Evolutionary conservation across 2,888 invertebrate genomes (phyloP), one percentile per base, ranked within the genome.

Genomic region (Xanthorhoe spadicearia): DNA sequence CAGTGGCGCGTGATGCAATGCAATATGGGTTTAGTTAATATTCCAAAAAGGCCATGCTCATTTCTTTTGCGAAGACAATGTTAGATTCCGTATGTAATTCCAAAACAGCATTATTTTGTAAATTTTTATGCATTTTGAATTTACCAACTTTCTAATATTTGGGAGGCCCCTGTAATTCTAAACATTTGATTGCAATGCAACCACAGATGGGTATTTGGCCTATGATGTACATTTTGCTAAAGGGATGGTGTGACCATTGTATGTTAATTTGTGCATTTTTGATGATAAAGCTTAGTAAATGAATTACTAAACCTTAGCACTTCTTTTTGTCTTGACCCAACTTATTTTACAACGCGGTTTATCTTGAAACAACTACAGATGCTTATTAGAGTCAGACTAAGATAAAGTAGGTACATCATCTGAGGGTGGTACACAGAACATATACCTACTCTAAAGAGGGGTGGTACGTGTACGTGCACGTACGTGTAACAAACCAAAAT

Each of bases 221-320:
- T 85, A 84, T 85, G 77, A 80, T 86, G 84, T 87, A 87, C 77
- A 86, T 87, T 81, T 87, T 82, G 78, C 80, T 62, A 83, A 82
- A 77, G 72, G 79, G 73, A 83, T 89, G 87, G 87, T 87, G 83
- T 77, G 80, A 87, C 87, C 85, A 86, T 88, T 79, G 74, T 80
- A 85, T 82, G 81, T 86, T 74, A 87, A 85, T 82, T 86, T 87
- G 85, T 89, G 91, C 89, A 90, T 90, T 90, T 48, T 83, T 83
- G 83, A 86, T 85, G 84, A 85, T 84, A 82, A 86, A 86, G 90
- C 91, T 91, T 91, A 91, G 90, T 91, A 90, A 92, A 90, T 81
- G 82, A 84, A 87, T 88, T 83, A 74, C 74, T 86, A 83, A 84
- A 83, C 80, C 78, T 74, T 68, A 64, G 43, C 58, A 5, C 3